Evolutionary conservation across 2,797 vertebrate genomes (phyloP).

Genomic region (Gymnoscopelus microlampas): DNA sequence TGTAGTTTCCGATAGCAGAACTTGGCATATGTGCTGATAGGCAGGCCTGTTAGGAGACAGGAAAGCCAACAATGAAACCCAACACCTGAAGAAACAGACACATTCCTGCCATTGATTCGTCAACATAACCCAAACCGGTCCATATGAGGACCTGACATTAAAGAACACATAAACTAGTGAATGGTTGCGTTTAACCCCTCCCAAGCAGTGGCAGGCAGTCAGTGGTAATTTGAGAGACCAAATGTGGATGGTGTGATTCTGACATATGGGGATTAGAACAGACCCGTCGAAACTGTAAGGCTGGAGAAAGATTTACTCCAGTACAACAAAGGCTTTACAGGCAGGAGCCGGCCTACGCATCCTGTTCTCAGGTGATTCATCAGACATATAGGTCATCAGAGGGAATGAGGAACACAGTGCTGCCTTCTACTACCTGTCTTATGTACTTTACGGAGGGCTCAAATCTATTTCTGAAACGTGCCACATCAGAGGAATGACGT

Average conservation of each 20-base stretch:
- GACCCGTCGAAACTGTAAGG: constrained; percentile 63
- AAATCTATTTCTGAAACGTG: constrained; percentile 26
- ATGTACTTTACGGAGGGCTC: constrained; percentile 18
- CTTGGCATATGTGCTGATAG: constrained; percentile 90
- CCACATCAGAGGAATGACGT: background rate
- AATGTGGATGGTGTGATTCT: constrained; percentile 61
- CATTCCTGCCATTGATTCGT: constrained; percentile 10
- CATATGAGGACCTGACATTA: constrained; percentile 36
- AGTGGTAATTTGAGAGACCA: constrained; percentile 61
- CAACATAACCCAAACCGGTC: constrained; percentile 21
- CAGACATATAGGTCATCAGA: constrained; percentile 51
- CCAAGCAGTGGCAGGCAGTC: constrained; percentile 46
- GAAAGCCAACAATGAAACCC: constrained; percentile 16
- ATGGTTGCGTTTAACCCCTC: constrained; percentile 57
- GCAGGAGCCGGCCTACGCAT: constrained; percentile 60
- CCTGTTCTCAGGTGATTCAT: constrained; percentile 70
- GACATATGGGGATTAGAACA: constrained; percentile 67
- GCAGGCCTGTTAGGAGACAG: constrained; percentile 78
- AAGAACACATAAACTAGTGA: constrained; percentile 47
- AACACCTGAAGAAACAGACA: constrained; percentile 17
- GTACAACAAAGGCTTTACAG: constrained; percentile 69
- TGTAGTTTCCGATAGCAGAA: constrained; percentile 92
- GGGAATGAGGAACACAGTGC: constrained; percentile 48
- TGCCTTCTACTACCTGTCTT: constrained; percentile 42
- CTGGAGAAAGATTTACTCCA: constrained; percentile 68